phyloP scores from a whole-genome alignment of 2,113 vertebrate genomes.

The Reinhardtius hippoglossoides region DNA sequence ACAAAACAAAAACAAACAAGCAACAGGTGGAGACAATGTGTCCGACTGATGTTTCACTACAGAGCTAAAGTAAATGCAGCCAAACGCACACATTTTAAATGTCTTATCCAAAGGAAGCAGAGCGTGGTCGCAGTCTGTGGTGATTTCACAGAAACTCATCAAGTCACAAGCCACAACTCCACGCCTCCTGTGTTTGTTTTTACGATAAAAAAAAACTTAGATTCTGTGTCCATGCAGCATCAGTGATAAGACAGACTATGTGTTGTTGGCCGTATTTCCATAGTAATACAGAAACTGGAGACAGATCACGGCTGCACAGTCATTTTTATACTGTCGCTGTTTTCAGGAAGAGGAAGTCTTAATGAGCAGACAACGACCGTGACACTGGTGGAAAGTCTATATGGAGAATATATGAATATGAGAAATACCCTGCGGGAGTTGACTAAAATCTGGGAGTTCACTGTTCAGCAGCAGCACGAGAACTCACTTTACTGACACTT shows the following conservation, averaged over 20 bases:
- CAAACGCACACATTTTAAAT: background rate
- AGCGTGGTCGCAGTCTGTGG: background rate
- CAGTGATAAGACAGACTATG: background rate
- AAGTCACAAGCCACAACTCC: slow-evolving; percentile 3
- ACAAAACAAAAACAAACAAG: background rate
- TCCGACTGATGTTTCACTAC: background rate
- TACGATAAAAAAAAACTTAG: background rate
- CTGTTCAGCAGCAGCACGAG: slow-evolving; percentile 20
- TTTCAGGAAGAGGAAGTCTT: slow-evolving; percentile 1
- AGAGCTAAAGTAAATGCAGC: background rate
- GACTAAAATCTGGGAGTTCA: slow-evolving; percentile 28
- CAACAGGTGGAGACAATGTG: background rate
- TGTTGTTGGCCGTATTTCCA: background rate
- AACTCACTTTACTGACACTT: slow-evolving; percentile 51
- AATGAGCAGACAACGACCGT: slow-evolving; percentile 29
- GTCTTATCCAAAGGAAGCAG: background rate
- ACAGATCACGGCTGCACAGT: background rate
- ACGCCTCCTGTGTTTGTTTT: background rate
- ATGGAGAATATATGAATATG: slow-evolving; percentile 14
- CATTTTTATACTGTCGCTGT: background rate
- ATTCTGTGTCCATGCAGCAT: background rate
- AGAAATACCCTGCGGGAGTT: slow-evolving; percentile 29
- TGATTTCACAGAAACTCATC: slow-evolving; percentile 10
- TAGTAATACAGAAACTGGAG: background rate
- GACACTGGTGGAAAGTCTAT: slow-evolving; percentile 26